Percentiles rank a stretch among this genome's conserved stretches.
These are phyloP conservation scores for Oncorhynchus gorbuscha DNA, from an alignment of 2,113 vertebrate genomes.

Conservation along the genomic window DNA sequence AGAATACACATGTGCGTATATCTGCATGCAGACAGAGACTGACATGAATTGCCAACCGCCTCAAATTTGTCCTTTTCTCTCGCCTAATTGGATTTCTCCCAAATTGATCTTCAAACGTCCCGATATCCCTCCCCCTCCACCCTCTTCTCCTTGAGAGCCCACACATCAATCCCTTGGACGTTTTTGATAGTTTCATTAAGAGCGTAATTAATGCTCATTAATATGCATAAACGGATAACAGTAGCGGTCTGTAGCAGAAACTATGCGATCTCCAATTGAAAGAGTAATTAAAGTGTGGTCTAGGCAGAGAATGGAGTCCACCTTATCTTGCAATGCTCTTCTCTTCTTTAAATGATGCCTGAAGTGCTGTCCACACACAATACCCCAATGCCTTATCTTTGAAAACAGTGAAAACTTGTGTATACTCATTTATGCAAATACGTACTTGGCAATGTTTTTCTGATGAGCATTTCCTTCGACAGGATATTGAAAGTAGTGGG, in stretches of 20 bases:
- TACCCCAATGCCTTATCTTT: constrained; percentile 44
- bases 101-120: constrained; percentile 77
- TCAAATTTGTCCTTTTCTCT: constrained; percentile 60
- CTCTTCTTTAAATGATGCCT: constrained; percentile 58
- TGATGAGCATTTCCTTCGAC: constrained; percentile 10
- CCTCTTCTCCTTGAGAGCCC: constrained; percentile 57
- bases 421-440: constrained; percentile 56
- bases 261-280: constrained; percentile 64
- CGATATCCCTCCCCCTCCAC: constrained; percentile 40
- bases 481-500: not conserved
- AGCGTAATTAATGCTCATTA: constrained; percentile 79
- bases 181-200: constrained; percentile 80
- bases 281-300: constrained; percentile 70
- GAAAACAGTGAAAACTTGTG: constrained; percentile 58
- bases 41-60: constrained; percentile 63
- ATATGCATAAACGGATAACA: constrained; percentile 73
- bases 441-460: constrained; percentile 34
- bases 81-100: constrained; percentile 77
- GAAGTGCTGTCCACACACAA: constrained; percentile 61
- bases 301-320: constrained; percentile 60
- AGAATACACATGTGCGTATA: not conserved
- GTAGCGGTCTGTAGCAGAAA: constrained; percentile 47
- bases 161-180: constrained; percentile 67
- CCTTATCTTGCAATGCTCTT: constrained; percentile 46
- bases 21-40: not conserved